Conservation (phyloP, 2,888 invertebrate genomes). For the Phengaris arion region DNA sequence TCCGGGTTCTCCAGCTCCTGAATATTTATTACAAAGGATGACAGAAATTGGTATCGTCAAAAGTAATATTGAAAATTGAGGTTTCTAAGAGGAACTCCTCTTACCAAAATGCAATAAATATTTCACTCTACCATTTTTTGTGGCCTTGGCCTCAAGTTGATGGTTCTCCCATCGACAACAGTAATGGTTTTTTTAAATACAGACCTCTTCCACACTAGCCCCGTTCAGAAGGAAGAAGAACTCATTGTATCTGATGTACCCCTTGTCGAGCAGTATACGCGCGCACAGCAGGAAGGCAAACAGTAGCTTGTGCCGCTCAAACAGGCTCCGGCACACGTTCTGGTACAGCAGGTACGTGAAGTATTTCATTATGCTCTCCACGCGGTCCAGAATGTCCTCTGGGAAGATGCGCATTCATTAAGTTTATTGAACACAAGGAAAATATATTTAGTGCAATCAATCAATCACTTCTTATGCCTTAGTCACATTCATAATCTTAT, state of each 20-base stretch:
- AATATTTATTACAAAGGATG: neutral
- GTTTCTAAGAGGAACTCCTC: too few relatives aligned
- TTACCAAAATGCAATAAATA: too few relatives aligned
- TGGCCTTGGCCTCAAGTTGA: neutral
- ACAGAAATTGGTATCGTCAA: neutral
- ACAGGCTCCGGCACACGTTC: conserved; percentile 93
- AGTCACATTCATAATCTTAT: too few relatives aligned
- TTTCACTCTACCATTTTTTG: too few relatives aligned
- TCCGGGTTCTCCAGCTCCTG: conserved; percentile 84
- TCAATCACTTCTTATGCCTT: too few relatives aligned
- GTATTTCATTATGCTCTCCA: conserved; percentile 87
- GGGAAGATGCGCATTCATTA: conserved; percentile 38
- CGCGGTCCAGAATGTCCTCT: conserved; percentile 86
- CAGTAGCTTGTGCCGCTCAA: conserved; percentile 92
- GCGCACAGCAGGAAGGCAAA: conserved; percentile 88
- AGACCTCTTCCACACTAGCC: conserved; percentile 80
- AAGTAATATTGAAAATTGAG: too few relatives aligned
- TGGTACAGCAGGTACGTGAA: conserved; percentile 91
- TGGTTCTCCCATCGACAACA: neutral
- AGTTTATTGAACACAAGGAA: too few relatives aligned
- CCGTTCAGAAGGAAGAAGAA: conserved; percentile 89
- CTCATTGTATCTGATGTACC: conserved; percentile 80
- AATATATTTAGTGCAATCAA: too few relatives aligned
- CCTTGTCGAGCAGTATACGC: conserved; percentile 82
- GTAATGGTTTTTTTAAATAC: neutral